Evolutionary conservation across 2,888 invertebrate genomes (phyloP), one percentile per base, ranked within the genome.

Genomic region (Synanthedon tipuliformis): DNA sequence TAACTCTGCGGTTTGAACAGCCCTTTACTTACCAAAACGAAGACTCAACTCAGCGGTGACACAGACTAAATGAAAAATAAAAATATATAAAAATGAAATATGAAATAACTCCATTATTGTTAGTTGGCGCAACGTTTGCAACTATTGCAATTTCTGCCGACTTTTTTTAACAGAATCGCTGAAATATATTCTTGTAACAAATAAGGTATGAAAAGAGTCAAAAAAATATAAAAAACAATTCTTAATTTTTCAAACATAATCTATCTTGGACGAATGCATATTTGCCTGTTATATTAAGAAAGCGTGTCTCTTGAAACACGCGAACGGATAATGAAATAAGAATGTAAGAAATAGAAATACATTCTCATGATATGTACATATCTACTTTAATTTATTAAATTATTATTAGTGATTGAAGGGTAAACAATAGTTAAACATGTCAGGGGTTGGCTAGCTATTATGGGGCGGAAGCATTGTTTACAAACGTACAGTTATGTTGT

Each of bases 151-250:
- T 56, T 68, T 45, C 52, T 50, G 41, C 61, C 68, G 3, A 87
- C 61, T 73, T 83, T 85, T 53, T 64, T 78, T 2, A 84, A 63
- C 4, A 87, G 61, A 56, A 87, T 85, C 0, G 75, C 74, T 0
- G 87, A 74, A 59, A 87, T 87, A 48, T 78, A 87, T 63, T 87
- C 86, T 60, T 87, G 86, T 2, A 87, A 57, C 27, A 87, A 64
- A 67, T 77, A 86, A 0, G 86, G 86, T 51, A 87, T 81, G 4
- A 87, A 66, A 12, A 87, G 52, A 3, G 81, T 70, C 41, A 87
- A 53, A 15, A 80, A 71, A 50, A 87, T 57, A 54, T 86, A 86
- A 67, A 87, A 86, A 54, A 87, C 53, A 8, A 81, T 76, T 57
- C 85, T 68, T 41, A 85, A 59, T 68, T 81, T 86, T 52, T 85